These are phyloP conservation scores for Epizoanthus rinbou DNA, from an alignment of 92 coral and sea anemone genomes.

Conservation along the genomic window DNA sequence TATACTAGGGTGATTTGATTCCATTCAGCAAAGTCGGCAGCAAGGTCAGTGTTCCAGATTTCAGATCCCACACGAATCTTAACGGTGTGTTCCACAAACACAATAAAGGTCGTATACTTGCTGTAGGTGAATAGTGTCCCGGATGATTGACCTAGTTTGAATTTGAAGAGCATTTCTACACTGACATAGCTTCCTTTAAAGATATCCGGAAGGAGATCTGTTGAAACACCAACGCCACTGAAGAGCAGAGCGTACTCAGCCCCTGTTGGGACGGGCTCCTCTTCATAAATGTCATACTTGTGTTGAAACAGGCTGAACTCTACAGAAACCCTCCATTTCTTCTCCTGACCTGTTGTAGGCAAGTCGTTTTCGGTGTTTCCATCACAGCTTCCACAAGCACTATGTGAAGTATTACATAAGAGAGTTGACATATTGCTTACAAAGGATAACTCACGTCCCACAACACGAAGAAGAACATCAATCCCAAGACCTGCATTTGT, in stretches of 20 bases:
- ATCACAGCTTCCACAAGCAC: slow-evolving; percentile 67
- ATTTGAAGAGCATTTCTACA: slow-evolving; percentile 48
- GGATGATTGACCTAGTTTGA: slow-evolving; percentile 29
- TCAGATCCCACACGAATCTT: slow-evolving; percentile 39
- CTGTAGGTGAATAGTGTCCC: slow-evolving; percentile 70
- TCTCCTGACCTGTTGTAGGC: slow-evolving; percentile 34
- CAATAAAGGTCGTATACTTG: slow-evolving; percentile 46
- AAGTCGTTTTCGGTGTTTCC: slow-evolving; percentile 50
- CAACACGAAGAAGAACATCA: slow-evolving; percentile 42
- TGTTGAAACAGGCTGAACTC: slow-evolving; percentile 49
- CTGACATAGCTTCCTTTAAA: slow-evolving; percentile 55
- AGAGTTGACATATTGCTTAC: slow-evolving; percentile 32
- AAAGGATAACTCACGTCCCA: slow-evolving; percentile 54
- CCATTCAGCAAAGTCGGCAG: slow-evolving; percentile 45
- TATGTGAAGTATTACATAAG: slow-evolving; percentile 46
- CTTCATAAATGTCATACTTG: slow-evolving; percentile 49
- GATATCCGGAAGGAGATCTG: slow-evolving; percentile 57
- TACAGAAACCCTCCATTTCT: slow-evolving; percentile 47
- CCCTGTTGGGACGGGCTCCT: slow-evolving; percentile 51
- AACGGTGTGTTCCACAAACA: slow-evolving; percentile 31
- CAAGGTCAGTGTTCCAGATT: slow-evolving; percentile 47
- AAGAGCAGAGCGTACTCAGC: slow-evolving; percentile 68
- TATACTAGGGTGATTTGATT: slow-evolving; percentile 64
- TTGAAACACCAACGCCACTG: slow-evolving; percentile 58
- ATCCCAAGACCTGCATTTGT: slow-evolving; percentile 31